Evolutionary conservation across 2,113 vertebrate genomes (phyloP).

Genomic region (Gymnogyps californianus): DNA sequence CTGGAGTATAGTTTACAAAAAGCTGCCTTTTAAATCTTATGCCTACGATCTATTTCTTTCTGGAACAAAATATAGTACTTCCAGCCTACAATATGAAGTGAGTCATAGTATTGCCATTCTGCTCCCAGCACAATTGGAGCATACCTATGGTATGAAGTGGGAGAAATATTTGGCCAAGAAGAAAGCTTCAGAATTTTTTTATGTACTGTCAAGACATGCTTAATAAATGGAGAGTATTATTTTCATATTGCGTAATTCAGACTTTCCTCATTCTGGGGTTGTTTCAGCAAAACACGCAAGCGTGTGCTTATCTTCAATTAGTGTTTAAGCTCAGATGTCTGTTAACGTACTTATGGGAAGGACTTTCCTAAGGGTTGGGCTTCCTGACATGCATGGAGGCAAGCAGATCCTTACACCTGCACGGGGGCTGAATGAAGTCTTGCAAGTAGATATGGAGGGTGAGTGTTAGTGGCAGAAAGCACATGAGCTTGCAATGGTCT

Average conservation of each 20-base stretch:
- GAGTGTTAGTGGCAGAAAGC: background rate
- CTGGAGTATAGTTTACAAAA: conserved; percentile 3
- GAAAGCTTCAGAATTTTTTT: conserved; percentile 26
- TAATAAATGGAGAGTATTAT: conserved; percentile 37
- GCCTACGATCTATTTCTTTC: conserved; percentile 2
- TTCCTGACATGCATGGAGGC: background rate
- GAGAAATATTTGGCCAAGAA: conserved; percentile 33
- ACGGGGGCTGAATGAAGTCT: background rate
- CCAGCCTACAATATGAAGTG: conserved; percentile 8
- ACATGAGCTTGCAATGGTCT: background rate
- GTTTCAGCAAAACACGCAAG: background rate
- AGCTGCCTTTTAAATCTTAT: conserved; percentile 12
- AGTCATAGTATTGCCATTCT: conserved; percentile 36
- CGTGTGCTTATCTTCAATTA: background rate
- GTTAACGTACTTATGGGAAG: background rate
- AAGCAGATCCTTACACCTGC: background rate
- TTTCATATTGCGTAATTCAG: conserved; percentile 31
- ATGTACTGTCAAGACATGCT: conserved; percentile 35
- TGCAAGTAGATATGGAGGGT: background rate
- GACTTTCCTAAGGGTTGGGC: background rate
- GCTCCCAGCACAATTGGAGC: conserved; percentile 46
- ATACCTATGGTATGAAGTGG: conserved; percentile 53
- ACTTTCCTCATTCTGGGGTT: conserved; percentile 1
- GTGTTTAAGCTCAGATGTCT: background rate
- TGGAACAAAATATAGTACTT: conserved; percentile 14